These are phyloP conservation scores for Lepidocolaptes lacrymiger DNA, from an alignment of 2,797 vertebrate genomes.

Conservation along the genomic window DNA sequence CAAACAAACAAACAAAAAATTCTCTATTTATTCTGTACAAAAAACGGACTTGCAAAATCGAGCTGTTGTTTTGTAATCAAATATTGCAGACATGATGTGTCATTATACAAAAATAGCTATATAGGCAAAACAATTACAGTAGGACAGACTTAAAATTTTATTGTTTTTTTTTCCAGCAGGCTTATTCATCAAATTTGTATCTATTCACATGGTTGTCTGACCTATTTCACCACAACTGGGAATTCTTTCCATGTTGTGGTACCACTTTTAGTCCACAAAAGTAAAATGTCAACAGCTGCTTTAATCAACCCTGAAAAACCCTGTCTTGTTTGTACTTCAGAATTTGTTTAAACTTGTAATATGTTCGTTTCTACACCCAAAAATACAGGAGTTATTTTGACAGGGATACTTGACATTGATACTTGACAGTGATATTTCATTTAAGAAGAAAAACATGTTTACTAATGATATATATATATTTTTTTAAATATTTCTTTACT, in stretches of 20 bases:
- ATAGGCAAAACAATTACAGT: background rate
- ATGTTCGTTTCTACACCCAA: background rate
- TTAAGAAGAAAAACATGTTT: constrained; percentile 23
- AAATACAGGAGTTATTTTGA: constrained; percentile 18
- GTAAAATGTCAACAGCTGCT: constrained; percentile 34
- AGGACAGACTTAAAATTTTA: background rate
- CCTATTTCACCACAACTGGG: background rate
- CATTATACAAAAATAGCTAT: background rate
- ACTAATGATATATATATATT: background rate
- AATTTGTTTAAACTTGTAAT: background rate
- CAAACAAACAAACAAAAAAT: background rate
- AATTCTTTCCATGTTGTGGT: constrained; percentile 26
- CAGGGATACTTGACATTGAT: background rate
- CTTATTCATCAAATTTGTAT: background rate
- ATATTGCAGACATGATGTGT: background rate
- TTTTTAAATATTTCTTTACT: background rate
- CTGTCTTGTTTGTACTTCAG: background rate
- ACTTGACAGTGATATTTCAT: background rate
- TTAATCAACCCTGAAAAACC: background rate
- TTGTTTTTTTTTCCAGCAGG: background rate
- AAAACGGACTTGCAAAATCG: background rate
- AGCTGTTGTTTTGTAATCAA: background rate
- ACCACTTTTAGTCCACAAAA: constrained; percentile 5
- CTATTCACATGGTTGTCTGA: background rate
- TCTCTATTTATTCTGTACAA: background rate